These are phyloP conservation scores for Nebria salina DNA, from an alignment of 2,888 invertebrate genomes.

Conservation along the genomic window DNA sequence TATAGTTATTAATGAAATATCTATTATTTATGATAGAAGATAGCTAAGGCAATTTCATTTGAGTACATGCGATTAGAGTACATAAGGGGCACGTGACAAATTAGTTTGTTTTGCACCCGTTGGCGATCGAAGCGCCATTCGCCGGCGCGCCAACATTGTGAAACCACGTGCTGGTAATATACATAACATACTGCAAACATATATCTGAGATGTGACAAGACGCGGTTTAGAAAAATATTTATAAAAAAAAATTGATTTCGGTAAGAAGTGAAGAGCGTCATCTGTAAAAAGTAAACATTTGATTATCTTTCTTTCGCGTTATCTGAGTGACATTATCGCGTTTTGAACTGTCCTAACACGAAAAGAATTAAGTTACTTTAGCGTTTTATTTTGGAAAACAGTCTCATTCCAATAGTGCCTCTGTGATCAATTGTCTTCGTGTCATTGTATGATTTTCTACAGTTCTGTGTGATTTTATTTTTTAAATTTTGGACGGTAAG, in stretches of 20 bases:
- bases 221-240: background rate
- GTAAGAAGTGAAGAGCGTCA: background rate
- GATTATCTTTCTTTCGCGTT: background rate
- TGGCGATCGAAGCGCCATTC: constrained; percentile 22
- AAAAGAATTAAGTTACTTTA: background rate
- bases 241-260: background rate
- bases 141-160: constrained; percentile 38
- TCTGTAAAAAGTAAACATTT: background rate
- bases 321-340: background rate
- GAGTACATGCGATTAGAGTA: background rate
- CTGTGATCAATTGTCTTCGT: background rate
- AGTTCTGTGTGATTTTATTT: constrained; percentile 19
- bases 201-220: background rate
- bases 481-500: constrained; percentile 17
- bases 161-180: constrained; percentile 31
- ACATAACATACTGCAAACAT: constrained; percentile 16
- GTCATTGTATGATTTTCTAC: background rate
- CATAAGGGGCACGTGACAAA: constrained; percentile 22
- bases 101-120: constrained; percentile 20
- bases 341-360: constrained; percentile 6
- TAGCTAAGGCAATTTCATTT: background rate
- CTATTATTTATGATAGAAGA: constrained; percentile 18
- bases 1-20: background rate
- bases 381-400: background rate
- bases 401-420: background rate